Evolutionary conservation across 2,113 vertebrate species (phyloP), one percentile per base, ranked within the genome.

Genomic region (Monopterus albus): DNA sequence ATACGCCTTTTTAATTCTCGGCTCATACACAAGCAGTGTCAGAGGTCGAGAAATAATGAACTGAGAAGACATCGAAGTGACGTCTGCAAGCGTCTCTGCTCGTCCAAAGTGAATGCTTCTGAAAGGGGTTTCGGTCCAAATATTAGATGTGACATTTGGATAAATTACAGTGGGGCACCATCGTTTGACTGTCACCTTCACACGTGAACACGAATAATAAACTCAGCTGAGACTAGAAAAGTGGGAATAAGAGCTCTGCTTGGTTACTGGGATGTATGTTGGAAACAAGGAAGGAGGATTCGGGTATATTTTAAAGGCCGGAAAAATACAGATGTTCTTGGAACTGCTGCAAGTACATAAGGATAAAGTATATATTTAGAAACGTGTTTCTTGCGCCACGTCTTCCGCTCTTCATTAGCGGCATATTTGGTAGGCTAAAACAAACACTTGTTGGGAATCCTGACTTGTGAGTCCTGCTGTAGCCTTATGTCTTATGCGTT

Each of bases 31-130:
- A 80, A 47, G 95, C 95, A 71, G 93, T 95, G 96, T 95, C 95
- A 96, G 89, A 90, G 95, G 95, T 95, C 94, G 91, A 81, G 72
- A 94, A 94, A 98, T 97, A 96, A 98, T 97, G 95, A 97, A 96
- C 94, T 94, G 94, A 90, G 91, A 93, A 93, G 93, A 93, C 95
- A 96, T 96, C 94, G 95, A 96, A 95, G 92, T 94, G 93, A 93
- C 91, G 86, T 88, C 92, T 94, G 93, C 93, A 83, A 94, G 93
- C 89, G 93, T 71, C 51, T 45, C 45, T 40, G 35, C 74, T 26
- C 61, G 11, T 42, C 47, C 52, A 75, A 49, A 72, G 55, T 65
- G 47, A 77, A 56, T 36, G n/a, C 20, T n/a, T 28, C 31, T 49
- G 15, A 67, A 26, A 47, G 49, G 33, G 25, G 13, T 5, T 65